Conservation (phyloP, 2,888 invertebrate species). For the Salticus scenicus region DNA sequence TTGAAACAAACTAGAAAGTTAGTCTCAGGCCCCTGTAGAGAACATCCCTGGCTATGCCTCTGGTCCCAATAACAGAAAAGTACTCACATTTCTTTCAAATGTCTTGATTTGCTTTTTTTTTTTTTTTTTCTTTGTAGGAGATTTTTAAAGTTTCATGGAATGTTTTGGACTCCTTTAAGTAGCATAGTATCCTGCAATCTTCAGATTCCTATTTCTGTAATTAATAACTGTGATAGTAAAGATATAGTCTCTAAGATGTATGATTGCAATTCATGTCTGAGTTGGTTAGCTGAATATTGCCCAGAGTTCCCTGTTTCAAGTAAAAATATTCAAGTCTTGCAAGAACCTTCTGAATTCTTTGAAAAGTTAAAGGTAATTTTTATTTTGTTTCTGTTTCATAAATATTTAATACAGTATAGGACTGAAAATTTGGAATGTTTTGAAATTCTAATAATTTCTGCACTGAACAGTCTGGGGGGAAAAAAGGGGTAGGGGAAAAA, state of each 20-base stretch:
- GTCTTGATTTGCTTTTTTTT: not conserved
- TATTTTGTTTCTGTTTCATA: too few species aligned
- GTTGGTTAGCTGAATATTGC: constrained; percentile 60
- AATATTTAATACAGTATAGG: too few species aligned
- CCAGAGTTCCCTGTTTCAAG: constrained; percentile 60
- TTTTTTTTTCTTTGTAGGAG: constrained; percentile 17
- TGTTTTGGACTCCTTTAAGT: constrained; percentile 27
- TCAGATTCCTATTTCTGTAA: constrained; percentile 37
- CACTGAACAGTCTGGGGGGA: too few species aligned
- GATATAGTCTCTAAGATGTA: constrained; percentile 14
- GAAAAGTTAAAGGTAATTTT: constrained; percentile 78
- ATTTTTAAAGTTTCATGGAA: not conserved
- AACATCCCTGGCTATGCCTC: not conserved
- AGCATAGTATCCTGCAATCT: constrained; percentile 27
- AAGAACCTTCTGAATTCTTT: constrained; percentile 87
- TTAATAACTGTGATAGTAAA: constrained; percentile 19
- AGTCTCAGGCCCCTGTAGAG: too few species aligned
- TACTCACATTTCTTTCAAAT: not conserved
- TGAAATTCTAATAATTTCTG: too few species aligned
- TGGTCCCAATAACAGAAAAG: not conserved
- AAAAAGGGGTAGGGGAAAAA: too few species aligned
- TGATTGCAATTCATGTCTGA: constrained; percentile 26
- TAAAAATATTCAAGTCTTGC: constrained; percentile 81
- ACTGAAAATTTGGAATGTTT: too few species aligned
- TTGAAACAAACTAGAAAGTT: too few species aligned